phyloP scores from a whole-genome alignment of 2,888 invertebrate genomes.

The Parnassius apollo region DNA sequence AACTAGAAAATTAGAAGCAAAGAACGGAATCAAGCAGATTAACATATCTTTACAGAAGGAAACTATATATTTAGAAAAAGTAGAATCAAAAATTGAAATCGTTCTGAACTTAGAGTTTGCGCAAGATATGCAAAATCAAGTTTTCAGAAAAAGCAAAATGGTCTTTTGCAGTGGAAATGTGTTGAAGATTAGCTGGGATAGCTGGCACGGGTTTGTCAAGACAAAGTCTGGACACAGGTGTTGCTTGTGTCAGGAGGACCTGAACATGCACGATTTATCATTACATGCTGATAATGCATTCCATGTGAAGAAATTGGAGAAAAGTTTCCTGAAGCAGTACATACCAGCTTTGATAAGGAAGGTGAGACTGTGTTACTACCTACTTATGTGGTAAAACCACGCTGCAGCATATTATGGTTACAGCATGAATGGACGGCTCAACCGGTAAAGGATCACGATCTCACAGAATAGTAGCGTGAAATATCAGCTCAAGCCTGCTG shows the following conservation, averaged over 20 bases:
- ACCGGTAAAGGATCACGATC: too few species aligned
- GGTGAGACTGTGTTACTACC: constrained; percentile 29
- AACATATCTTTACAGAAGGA: constrained; percentile 30
- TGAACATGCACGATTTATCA: constrained; percentile 26
- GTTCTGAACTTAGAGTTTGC: constrained; percentile 17
- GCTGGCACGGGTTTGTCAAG: constrained; percentile 34
- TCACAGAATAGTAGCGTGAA: too few species aligned
- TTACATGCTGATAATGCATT: constrained; percentile 24
- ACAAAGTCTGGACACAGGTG: constrained; percentile 26
- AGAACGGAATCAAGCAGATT: constrained; percentile 29
- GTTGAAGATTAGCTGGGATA: constrained; percentile 34
- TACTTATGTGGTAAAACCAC: background rate
- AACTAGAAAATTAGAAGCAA: constrained; percentile 27
- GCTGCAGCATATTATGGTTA: too few species aligned
- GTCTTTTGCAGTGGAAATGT: constrained; percentile 28
- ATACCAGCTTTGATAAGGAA: constrained; percentile 34
- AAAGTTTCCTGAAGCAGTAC: constrained; percentile 28
- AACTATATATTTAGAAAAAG: constrained; percentile 23
- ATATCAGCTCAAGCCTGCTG: too few species aligned
- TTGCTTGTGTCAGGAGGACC: constrained; percentile 28
- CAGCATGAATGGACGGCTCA: too few species aligned
- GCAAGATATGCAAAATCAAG: constrained; percentile 1
- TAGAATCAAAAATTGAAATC: constrained; percentile 30
- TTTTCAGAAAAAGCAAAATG: constrained; percentile 32
- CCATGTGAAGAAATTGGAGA: constrained; percentile 29